Evolutionary conservation across 2,888 invertebrate species (phyloP), one percentile per base, ranked within the genome.

Genomic region (Malthinus seriepunctatus): DNA sequence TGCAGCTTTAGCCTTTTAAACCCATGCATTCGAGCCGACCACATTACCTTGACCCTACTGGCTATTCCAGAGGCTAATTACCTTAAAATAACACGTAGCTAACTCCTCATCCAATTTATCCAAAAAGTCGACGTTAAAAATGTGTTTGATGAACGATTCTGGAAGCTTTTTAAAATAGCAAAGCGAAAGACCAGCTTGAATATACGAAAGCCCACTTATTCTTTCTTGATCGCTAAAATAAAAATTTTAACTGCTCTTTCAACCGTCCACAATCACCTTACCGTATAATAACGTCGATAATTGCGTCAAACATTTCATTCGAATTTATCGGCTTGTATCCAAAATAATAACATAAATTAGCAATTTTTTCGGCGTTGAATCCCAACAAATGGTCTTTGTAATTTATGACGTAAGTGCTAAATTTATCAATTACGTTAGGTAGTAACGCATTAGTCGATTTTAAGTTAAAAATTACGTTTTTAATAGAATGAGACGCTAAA

Each of bases 41-140:
- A 33, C 1, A 33, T 33, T 8, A 33, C n/a, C 35, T 7, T 11
- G 5, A 3, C 1, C 35, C 35, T 5, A 35, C 11, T 7, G 12
- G 12, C 6, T 12, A 37, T 12, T 12, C n/a, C 12, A 11, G 8
- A 37, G 12, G 8, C 11, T 10, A 37, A 12, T 62, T 73, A 82
- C 83, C 75, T 82, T 84, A 10, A 80, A 82, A 68, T 84, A 83
- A 66, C 83, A 83, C 57, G 77, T 74, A 45, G 79, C 76, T 48
- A 86, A 78, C 73, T 86, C 86, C 5, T 78, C 76, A 66, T 87
- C 86, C 1, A 86, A 71, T 63, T 81, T 79, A 63, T 84, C 83
- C 65, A 87, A 79, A 70, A 86, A 86, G 51, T 81, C 79, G 1
- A 84, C 81, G 63, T 82, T 83, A 70, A 86, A 87, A 39, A 86